These are phyloP conservation scores for Callospermophilus lateralis DNA, from an alignment of 2,113 vertebrate species.

Conservation along the genomic window DNA sequence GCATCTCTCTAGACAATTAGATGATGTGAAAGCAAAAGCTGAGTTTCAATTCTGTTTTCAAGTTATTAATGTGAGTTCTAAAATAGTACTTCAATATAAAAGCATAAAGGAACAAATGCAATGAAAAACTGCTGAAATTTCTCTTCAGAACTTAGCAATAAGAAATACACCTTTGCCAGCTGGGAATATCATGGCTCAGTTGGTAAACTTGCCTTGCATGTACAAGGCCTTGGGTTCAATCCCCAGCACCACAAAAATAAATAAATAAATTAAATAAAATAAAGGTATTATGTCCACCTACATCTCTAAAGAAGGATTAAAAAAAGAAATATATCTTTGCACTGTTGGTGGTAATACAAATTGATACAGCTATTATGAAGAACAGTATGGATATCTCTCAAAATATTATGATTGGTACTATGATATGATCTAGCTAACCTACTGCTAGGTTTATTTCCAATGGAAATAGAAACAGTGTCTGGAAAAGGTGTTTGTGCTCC, in stretches of 20 bases:
- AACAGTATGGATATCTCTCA: not conserved
- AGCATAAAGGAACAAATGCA: not conserved
- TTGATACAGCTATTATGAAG: not conserved
- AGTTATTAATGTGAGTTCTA: not conserved
- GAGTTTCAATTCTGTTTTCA: constrained; percentile 1
- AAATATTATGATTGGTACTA: not conserved
- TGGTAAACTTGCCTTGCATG: too few species aligned
- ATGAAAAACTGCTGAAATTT: not conserved
- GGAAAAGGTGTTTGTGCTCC: not conserved
- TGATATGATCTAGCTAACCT: not conserved
- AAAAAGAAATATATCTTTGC: not conserved
- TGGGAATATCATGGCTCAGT: too few species aligned
- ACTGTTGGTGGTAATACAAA: not conserved
- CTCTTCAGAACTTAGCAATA: not conserved
- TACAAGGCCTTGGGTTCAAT: too few species aligned
- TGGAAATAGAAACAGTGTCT: not conserved
- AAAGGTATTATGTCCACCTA: too few species aligned
- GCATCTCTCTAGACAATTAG: not conserved
- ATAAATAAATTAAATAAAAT: too few species aligned
- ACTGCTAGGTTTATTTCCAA: not conserved
- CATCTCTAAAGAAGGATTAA: too few species aligned
- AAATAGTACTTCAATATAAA: not conserved
- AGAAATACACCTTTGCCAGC: not conserved
- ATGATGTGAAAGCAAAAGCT: not conserved
- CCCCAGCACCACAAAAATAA: too few species aligned